phyloP scores from a whole-genome alignment of 2,797 vertebrate genomes.

The Macropodus opercularis region DNA sequence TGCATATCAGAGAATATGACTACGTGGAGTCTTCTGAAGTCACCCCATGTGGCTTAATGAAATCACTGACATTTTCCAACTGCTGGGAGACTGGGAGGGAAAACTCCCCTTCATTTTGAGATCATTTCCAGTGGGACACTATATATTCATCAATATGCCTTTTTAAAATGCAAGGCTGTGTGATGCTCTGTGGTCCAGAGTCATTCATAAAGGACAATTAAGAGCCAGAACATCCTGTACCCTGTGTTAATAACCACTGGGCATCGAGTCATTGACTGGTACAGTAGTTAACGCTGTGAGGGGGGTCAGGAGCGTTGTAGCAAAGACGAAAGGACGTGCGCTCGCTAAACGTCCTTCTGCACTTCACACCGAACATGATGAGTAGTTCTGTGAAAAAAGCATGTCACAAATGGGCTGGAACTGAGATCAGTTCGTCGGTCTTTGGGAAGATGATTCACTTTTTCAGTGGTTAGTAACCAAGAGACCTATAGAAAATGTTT shows the following conservation, averaged over 20 bases:
- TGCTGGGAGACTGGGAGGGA: neutral
- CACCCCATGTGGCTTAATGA: neutral
- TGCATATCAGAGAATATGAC: conserved; percentile 34
- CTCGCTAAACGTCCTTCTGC: conserved; percentile 41
- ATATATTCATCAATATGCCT: conserved; percentile 3
- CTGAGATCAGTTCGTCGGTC: conserved; percentile 19
- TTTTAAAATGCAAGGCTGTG: conserved; percentile 20
- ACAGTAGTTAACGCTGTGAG: conserved; percentile 27
- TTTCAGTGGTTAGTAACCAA: conserved; percentile 18
- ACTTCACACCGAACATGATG: conserved; percentile 35
- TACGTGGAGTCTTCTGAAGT: conserved; percentile 9
- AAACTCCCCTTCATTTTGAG: conserved; percentile 17
- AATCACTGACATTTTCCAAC: conserved; percentile 22
- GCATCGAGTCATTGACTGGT: too few relatives aligned
- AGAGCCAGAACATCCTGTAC: conserved; percentile 8
- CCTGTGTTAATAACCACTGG: conserved; percentile 28
- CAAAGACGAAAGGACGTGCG: conserved; percentile 33
- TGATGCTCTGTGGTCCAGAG: neutral
- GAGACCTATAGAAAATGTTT: too few relatives aligned
- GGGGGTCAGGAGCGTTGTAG: conserved; percentile 32
- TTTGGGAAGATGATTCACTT: conserved; percentile 5
- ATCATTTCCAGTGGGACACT: conserved; percentile 4
- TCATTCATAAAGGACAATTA: conserved; percentile 11
- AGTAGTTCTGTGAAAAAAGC: conserved; percentile 34
- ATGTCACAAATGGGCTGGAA: conserved; percentile 50